These are phyloP conservation scores for Zapornia atra DNA, from an alignment of 2,113 vertebrate genomes.

Conservation along the genomic window DNA sequence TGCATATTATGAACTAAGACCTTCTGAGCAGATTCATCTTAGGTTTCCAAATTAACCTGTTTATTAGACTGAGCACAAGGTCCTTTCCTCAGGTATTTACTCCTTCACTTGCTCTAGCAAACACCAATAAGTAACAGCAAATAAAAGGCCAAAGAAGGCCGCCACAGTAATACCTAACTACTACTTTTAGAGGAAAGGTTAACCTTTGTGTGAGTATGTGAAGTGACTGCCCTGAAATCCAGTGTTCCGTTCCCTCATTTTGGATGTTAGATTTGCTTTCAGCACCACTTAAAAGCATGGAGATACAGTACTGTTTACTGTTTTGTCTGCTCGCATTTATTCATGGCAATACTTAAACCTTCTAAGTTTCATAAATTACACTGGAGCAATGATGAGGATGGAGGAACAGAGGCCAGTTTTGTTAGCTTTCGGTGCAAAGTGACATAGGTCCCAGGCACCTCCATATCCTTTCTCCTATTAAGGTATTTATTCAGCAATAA, in stretches of 20 bases:
- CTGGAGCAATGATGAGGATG: neutral
- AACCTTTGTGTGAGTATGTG: neutral
- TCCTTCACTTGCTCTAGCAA: neutral
- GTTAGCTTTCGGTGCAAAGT: constrained; percentile 34
- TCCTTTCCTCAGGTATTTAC: neutral
- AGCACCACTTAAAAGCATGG: neutral
- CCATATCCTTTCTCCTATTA: constrained; percentile 42
- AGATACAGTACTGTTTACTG: neutral
- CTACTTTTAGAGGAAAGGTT: neutral
- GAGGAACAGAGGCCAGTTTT: neutral
- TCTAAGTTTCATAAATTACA: constrained; percentile 19
- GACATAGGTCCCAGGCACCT: constrained; percentile 18
- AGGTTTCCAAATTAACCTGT: neutral
- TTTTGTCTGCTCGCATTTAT: neutral
- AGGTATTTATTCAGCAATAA: constrained; percentile 54
- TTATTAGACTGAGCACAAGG: neutral
- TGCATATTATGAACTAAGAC: neutral
- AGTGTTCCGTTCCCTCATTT: neutral
- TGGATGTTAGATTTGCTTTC: neutral
- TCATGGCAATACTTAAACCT: constrained; percentile 15
- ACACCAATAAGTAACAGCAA: neutral
- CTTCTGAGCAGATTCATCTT: neutral
- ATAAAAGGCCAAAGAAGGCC: neutral
- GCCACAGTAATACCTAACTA: neutral
- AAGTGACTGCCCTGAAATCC: neutral